These are phyloP conservation scores for Cecidostiba fungosa DNA, from an alignment of 2,888 invertebrate genomes.

Conservation along the genomic window DNA sequence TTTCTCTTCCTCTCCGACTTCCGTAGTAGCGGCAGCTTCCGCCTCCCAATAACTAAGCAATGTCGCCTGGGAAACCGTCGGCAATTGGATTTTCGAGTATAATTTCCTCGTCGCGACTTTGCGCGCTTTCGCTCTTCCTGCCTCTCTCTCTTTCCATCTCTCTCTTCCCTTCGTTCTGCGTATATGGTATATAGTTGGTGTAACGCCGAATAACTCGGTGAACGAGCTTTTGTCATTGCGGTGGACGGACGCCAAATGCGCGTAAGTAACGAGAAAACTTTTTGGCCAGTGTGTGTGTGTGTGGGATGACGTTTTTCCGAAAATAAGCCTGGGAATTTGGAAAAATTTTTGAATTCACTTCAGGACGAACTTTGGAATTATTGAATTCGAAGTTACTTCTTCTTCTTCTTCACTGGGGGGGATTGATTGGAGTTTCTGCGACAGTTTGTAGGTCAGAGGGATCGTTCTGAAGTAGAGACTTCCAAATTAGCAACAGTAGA, in stretches of 20 bases:
- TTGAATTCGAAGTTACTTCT: neutral
- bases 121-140: constrained; percentile 46
- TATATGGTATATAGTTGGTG: neutral
- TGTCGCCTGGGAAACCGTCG: constrained; percentile 58
- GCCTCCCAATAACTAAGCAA: constrained; percentile 61
- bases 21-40: constrained; percentile 27
- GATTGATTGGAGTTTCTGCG: neutral
- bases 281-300: neutral
- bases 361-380: neutral
- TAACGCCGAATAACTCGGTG: constrained; percentile 19
- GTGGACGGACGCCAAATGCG: constrained; percentile 47
- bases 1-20: neutral
- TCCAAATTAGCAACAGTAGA: neutral
- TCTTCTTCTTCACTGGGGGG: neutral
- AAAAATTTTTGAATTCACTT: neutral
- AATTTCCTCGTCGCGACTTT: constrained; percentile 65
- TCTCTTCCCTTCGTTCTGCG: neutral
- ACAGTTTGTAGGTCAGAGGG: neutral
- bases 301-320: neutral
- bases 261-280: constrained; percentile 53
- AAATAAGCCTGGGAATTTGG: neutral
- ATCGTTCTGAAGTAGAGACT: neutral
- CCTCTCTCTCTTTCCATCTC: neutral
- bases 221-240: constrained; percentile 32
- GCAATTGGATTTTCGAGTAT: constrained; percentile 63